Base-by-base conservation (phyloP, 1,140 invertebrate genomes). In the Tetramorium parvispinum region DNA sequence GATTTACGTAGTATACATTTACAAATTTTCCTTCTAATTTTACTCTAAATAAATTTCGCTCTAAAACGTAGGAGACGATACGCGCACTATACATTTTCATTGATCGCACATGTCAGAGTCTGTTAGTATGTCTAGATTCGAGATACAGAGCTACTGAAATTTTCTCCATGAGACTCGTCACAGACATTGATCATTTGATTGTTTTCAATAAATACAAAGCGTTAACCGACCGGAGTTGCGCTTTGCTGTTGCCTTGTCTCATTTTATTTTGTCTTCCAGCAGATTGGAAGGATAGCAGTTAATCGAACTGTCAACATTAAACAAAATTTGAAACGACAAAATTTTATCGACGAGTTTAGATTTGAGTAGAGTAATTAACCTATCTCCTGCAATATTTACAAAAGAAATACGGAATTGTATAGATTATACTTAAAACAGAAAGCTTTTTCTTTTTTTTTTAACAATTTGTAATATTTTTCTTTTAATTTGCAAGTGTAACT, bases 171-270 rank as follows among this genome's bases (percentile, higher is more conserved):
- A 87, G 32, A 86, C 21, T 37, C 65, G 32, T 46, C n/a, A 49
- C 16, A 32, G 63, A 57, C 57, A 51, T 79, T 66, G 49, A 87
- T 51, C 43, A 49, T 82, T 75, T 43, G 24, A 40, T 75, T 37
- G 10, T 73, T 82, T 73, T 37, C 4, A 21, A 73, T 43, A 82
- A 73, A 46, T 83, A 10, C 66, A 51, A 70, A 66, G 73, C 11
- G 16, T 59, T 57, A 65, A 70, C 7, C 24, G 68, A 88, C 53
- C 68, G 65, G 68, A 78, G 55, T 32, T 82, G 57, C 87, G 85
- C 85, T 90, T 89, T 53, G 88, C 51, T 87, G 77, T 89, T 49
- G 85, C 88, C 89, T 85, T 89, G 49, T 85, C 83, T 81, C 43
- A 37, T 83, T 51, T 61, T 27, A 21, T 43, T 63, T 65, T 59